Base-by-base conservation (phyloP, 2,888 invertebrate genomes). In the Meiosimyza decipiens region DNA sequence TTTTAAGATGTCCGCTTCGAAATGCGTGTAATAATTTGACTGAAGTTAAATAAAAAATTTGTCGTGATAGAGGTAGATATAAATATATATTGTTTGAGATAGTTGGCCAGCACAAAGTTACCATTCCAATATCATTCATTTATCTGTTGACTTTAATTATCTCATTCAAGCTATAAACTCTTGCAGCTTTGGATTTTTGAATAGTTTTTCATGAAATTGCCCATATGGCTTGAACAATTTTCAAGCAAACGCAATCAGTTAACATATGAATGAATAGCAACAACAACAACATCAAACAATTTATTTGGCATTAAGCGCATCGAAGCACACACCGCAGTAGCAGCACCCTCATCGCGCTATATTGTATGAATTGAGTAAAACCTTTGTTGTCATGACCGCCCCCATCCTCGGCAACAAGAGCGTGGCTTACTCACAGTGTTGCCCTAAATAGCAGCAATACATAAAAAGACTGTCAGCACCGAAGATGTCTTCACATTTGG, bases 401-500 rank as follows among this genome's bases (percentile, higher is more conserved):
- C 51, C 50, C 64, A 13, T 40, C 6, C 40, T 40, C 40, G 9
- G 22, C 64, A 9, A 51, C 51, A 33, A 16, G 28, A 40, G 40
- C 9, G 9, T 40, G 40, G 6, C 9, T 40, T 40, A 15, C 22
- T 6, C 16, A 55, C 69, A 16, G 50, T 40, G 28, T 22, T 64
- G 50, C 50, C 52, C 51, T 6, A 11, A 52, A 57, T 40, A 28
- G 22, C 9, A 49, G 33, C 66, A 54, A 6, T n/a, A 13, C 59
- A 66, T 54, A 7, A 40, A 50, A 28, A 59, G 69, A 13, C 22
- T 55, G 7, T 55, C 7, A 1, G 28, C 22, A 57, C 49, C 40
- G 50, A 57, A 59, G 71, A 64, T 68, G 67, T 74, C 71, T 71
- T 74, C 71, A 71, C 73, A 68, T 73, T 73, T 73, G 71, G 73